Evolutionary conservation across 2,888 invertebrate species (phyloP), one percentile per base, ranked within the genome.

Genomic region (Conomelus anceps): DNA sequence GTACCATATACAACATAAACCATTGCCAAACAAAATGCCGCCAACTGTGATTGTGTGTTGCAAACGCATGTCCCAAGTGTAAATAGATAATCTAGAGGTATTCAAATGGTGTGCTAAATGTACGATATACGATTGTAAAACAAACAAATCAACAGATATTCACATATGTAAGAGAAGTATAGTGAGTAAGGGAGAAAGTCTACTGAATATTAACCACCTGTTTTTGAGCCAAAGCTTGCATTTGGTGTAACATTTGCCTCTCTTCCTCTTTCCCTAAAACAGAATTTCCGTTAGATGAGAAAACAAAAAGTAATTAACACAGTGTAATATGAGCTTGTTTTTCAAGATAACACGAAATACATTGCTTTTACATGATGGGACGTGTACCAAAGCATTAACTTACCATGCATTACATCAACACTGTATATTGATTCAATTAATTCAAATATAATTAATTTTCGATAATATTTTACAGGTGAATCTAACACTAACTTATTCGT

Each of bases 201-300:
- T 93, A 94, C 90, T 90, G 89, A 89, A 91, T 88, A 84, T 90
- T 91, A 91, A 93, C 94, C 95, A 98, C 98, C 98, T 98, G 98
- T 95, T 98, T 98, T 94, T 98, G 98, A 93, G 98, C 98, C 97
- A 98, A 96, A 92, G 98, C 97, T 94, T 98, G 98, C 97, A 98
- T 98, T 95, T 98, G 98, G 94, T 98, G 98, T 94, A 98, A 97
- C 98, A 98, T 98, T 95, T 97, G 97, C 92, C 98, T 95, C 94
- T 98, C 98, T 94, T 98, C 98, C 94, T 98, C 98, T 95, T 98
- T 98, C 94, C 98, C 98, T 98, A 95, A 94, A 95, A 95, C 94
- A 94, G 92, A 93, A 92, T 92, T 91, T 89, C 91, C 90, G 90
- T 26, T 88, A 90, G 0, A 84, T 89, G 29, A 89, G 89, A 89